Percentiles rank a stretch among this genome's conserved stretches.
Evolutionary conservation across 2,888 invertebrate genomes (phyloP).

Genomic region (Entomobrya proxima): DNA sequence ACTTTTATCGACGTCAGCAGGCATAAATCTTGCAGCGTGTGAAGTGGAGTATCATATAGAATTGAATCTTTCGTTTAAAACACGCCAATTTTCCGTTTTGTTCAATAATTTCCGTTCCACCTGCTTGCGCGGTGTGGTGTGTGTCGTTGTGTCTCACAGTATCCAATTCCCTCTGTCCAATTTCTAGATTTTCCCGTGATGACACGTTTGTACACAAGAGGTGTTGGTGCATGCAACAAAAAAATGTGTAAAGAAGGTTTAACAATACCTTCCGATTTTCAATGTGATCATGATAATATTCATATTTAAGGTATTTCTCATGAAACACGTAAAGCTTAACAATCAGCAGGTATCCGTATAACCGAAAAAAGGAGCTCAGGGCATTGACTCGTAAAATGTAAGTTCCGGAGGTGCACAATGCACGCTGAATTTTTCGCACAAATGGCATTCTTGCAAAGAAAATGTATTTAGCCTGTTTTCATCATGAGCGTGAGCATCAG

Average conservation of each 20-base stretch:
- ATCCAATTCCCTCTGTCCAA: constrained; percentile 14
- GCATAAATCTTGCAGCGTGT: too few species aligned
- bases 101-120: too few species aligned
- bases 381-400: not conserved
- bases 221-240: not conserved
- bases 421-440: too few species aligned
- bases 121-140: not conserved
- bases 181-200: not conserved
- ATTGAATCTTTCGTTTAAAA: too few species aligned
- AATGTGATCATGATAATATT: too few species aligned
- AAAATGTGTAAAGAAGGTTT: not conserved
- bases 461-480: not conserved
- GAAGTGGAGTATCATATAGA: too few species aligned
- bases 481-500: not conserved
- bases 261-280: too few species aligned
- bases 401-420: not conserved
- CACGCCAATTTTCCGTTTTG: too few species aligned
- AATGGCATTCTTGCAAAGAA: not conserved
- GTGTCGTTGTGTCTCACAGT: not conserved
- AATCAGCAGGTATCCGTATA: not conserved
- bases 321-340: not conserved
- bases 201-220: not conserved
- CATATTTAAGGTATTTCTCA: too few species aligned
- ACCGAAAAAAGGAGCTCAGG: not conserved
- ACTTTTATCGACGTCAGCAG: too few species aligned